phyloP scores from a whole-genome alignment of 1,140 invertebrate genomes.

The Conus ventricosus region DNA sequence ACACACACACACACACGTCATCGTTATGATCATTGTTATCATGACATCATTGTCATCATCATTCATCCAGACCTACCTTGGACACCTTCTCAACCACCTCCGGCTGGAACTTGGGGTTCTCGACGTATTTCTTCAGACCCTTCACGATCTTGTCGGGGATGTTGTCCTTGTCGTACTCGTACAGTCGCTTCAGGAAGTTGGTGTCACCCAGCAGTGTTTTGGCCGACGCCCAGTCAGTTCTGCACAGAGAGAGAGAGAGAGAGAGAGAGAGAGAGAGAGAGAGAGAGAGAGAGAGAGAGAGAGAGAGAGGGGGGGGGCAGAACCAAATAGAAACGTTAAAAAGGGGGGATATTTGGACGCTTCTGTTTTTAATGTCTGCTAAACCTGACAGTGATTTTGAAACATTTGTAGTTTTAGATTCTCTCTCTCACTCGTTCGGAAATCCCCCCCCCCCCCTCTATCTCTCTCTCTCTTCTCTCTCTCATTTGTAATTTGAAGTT shows the following conservation, averaged over 20 bases:
- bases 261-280: neutral
- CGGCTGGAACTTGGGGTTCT: constrained; percentile 77
- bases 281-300: neutral
- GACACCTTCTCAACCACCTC: constrained; percentile 76
- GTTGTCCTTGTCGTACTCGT: constrained; percentile 83
- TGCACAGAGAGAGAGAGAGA: constrained; percentile 33
- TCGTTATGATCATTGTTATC: too few species aligned
- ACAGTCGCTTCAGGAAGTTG: constrained; percentile 73
- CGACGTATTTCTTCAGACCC: constrained; percentile 81
- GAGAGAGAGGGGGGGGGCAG: too few species aligned
- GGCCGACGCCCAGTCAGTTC: constrained; percentile 74
- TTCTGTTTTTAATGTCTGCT: too few species aligned
- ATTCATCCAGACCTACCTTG: constrained; percentile 52
- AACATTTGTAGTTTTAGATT: too few species aligned
- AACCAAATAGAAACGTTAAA: neutral
- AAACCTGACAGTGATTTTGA: too few species aligned
- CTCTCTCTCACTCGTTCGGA: too few species aligned
- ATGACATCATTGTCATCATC: too few species aligned
- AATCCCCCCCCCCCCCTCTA: too few species aligned
- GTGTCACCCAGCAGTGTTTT: constrained; percentile 72
- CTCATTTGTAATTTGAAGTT: too few species aligned
- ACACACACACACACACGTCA: too few species aligned
- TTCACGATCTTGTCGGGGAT: constrained; percentile 86
- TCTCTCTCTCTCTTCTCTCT: too few species aligned
- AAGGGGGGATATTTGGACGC: too few species aligned